Evolutionary conservation across 1,140 invertebrate genomes (phyloP), one percentile per base, ranked within the genome.

Genomic region (Bombus sylvicola): DNA sequence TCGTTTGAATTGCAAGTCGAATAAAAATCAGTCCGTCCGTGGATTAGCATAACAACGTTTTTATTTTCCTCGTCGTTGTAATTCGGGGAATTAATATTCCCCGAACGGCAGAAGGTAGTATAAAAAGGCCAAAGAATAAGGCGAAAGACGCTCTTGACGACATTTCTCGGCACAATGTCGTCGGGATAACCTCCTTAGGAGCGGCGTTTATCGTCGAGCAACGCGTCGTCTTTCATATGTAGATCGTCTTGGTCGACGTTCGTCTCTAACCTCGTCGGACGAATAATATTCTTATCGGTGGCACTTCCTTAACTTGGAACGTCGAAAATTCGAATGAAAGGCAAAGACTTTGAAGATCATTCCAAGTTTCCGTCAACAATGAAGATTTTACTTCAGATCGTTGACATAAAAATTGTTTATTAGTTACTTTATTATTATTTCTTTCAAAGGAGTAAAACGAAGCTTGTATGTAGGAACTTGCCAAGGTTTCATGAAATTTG

Each of bases 1-100:
- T 79, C 62, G 77, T 79, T 79, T 79, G 77, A 68, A 79, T 79
- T 79, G 62, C 77, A 79, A 68, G 77, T 79, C 77, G 31, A 79
- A 66, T 79, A 79, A 79, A 79, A 79, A 79, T 79, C 77, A 68
- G 59, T 28, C 59, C 39, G n/a, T 12, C 22, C 31, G 25, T 2
- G 62, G 62, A 79, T 79, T 79, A 79, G 62, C 77, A 79, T 79
- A 79, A 79, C 62, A 68, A 68, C 77, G 77, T 43, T 79, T 79
- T 79, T 68, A 68, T 68, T 79, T 79, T 22, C 62, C n/a, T 62
- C 22, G 77, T 43, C 76, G 62, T 43, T 68, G 59, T 68, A 79
- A 79, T 79, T 79, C 77, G 31, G 39, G 15, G 41, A 68, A 79
- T 79, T 79, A 79, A 79, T 79, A 79, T 76, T 76, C 74, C 34